Base-by-base conservation (phyloP, 1,140 invertebrate species). In the Physella acuta region DNA sequence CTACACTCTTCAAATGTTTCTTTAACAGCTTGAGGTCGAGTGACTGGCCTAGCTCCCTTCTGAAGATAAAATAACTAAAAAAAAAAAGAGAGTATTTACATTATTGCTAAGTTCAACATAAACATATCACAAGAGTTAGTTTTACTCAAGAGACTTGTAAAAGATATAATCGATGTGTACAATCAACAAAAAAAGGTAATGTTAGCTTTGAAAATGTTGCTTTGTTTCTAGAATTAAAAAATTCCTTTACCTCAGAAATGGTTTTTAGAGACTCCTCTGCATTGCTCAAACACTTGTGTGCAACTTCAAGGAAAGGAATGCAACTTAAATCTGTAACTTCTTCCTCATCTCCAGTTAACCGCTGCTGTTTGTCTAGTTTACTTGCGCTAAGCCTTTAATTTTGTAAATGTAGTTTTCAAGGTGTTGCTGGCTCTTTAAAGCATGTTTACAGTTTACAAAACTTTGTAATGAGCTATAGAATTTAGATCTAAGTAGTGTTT, bases 1-100 rank as follows among this genome's bases (percentile, higher is more conserved):
- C 83, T 78, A 75, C 76, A 84, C 28, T 78, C 73, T 14, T 85
- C 84, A 74, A 81, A 83, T 2, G 76, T 85, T 52, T 84, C 83
- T 71, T 84, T 82, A 16, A 85, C 66, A 24, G 79, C 82, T 30
- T 84, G 80, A 2, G 84, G 84, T 59, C 84, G 65, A 0, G 84
- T 85, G 61, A 85, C 80, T 24, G 75, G 52, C 0, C 82, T 72
- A 17, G 70, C 73, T 11, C 82, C 82, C 62, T 85, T 84, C 60
- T 82, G 77, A 11, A 75, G 70, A 58, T 85, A 84, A 60, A 80
- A 83, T 26, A 78, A 56, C 81, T 83, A 70, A 39, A 64, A 49
- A 37, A 4, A 59, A 5, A 30, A n/a, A n/a, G n/a, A n/a, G n/a
- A n/a, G 44, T 11, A 49, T 49, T n/a, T 14, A 14, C 44, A 49